phyloP scores from a whole-genome alignment of 1,140 invertebrate genomes.

The Harpegnathos saltator region DNA sequence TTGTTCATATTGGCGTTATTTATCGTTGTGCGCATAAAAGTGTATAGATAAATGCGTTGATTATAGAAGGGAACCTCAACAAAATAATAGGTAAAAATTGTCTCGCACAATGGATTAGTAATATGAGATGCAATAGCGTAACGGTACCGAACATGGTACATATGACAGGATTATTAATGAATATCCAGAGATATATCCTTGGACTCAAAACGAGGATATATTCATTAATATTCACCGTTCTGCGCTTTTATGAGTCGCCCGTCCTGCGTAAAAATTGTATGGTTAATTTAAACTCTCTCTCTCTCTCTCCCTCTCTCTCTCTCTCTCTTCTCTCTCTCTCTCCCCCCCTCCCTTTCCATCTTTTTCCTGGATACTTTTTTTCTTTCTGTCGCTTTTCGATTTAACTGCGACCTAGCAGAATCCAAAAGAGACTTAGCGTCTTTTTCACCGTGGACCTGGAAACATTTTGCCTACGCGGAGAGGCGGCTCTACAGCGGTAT shows the following conservation, averaged over 20 bases:
- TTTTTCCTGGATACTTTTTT: background rate
- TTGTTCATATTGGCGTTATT: no score
- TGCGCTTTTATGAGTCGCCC: background rate
- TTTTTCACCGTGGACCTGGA: conserved; percentile 31
- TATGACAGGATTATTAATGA: conserved; percentile 14
- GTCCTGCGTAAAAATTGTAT: conserved; percentile 9
- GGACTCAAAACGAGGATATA: background rate
- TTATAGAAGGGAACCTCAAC: no score
- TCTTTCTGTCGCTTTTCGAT: conserved; percentile 23
- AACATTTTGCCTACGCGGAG: conserved; percentile 38
- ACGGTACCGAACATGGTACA: background rate
- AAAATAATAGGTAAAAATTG: no score
- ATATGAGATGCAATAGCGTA: no score
- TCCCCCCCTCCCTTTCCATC: conserved; percentile 18
- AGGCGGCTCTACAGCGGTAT: background rate
- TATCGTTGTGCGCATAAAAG: no score
- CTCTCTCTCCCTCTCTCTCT: conserved; percentile 27
- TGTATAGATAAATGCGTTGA: no score
- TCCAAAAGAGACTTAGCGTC: conserved; percentile 12
- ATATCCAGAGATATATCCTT: background rate
- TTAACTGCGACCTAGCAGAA: background rate
- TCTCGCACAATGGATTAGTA: no score
- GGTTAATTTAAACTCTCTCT: conserved; percentile 33
- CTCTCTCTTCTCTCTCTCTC: conserved; percentile 2
- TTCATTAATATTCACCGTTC: conserved; percentile 16